A percentile compares a stretch with the other conserved stretches of the same genome.
These are phyloP conservation scores for Ifrita kowaldi DNA, from an alignment of 2,113 vertebrate genomes.

Conservation along the genomic window DNA sequence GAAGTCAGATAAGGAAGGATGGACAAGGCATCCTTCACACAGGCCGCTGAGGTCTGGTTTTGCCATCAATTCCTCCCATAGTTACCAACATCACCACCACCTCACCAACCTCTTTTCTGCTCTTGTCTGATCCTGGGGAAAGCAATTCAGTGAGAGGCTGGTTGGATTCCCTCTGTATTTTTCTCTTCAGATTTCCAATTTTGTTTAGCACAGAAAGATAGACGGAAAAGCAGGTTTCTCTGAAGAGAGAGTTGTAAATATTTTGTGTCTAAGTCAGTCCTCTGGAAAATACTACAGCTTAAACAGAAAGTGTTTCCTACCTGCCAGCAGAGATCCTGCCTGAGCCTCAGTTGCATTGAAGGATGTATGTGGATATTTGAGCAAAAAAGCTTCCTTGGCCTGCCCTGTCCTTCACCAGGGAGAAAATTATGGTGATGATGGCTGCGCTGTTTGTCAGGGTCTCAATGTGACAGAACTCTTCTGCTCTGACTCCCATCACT, in stretches of 20 bases:
- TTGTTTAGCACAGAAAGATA: background rate
- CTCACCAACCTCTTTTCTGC: background rate
- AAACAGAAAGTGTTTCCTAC: background rate
- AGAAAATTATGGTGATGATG: background rate
- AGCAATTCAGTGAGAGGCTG: background rate
- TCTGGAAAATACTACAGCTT: background rate
- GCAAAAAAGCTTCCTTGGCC: background rate
- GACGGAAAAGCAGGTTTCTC: background rate
- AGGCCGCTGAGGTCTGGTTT: background rate
- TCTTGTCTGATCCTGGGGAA: background rate
- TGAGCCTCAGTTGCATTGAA: background rate
- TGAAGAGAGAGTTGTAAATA: background rate
- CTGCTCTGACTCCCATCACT: background rate
- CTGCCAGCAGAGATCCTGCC: background rate
- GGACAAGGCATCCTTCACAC: background rate
- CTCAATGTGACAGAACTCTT: background rate
- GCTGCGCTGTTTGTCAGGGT: background rate
- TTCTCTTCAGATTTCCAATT: background rate
- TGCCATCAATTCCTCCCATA: background rate
- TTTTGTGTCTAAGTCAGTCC: background rate
- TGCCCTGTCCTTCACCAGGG: background rate
- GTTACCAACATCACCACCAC: accelerated
- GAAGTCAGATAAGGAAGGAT: background rate
- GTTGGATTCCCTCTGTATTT: background rate
- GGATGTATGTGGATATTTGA: background rate